Base-by-base conservation (phyloP, 2,113 vertebrate genomes). In the Blennius ocellaris region DNA sequence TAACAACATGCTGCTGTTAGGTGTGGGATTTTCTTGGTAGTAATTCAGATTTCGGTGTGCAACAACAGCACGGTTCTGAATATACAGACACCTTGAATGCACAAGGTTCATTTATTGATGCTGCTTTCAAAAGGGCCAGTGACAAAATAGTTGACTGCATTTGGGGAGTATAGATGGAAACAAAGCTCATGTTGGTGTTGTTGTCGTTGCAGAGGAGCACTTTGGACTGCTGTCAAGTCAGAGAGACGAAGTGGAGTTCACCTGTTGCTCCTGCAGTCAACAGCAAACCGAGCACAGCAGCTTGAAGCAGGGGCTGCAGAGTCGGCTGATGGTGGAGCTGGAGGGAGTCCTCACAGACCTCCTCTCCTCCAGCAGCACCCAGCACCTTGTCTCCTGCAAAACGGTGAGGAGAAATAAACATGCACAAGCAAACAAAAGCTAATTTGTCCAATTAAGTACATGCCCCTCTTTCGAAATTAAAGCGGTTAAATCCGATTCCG, bases 211-310 rank as follows among this genome's bases (percentile, higher is more conserved):
- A 97, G 96, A 96, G 21, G 96, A 97, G 80, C 91, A 96, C 63
- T 95, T 94, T 7, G 93, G 94, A 79, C 90, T 97, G 72, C 80
- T 97, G 58, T 93, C 91, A 0, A 93, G 89, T 74, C 86, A 95
- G 30, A 86, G 93, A 0, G 93, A 94, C 39, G 92, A 93, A 3
- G 87, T 93, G 60, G 86, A 87, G 9, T 97, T 96, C 41, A 93
- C 90, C 1, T 97, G 96, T 59, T 93, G 92, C 1, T 92, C 95
- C 0, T 97, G 96, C 86, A 91, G 92, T 43, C 89, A 90, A 61
- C 56, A 73, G 0, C 69, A 73, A 6, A n/a, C 11, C 38, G 60
- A 78, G 14, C 69, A 80, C 39, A 89, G 92, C 17, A 84, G 89
- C 55, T 94, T 96, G 93, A 94, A 93, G 80, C 93, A 93, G 14